These are phyloP conservation scores for Rhea pennata DNA, from an alignment of 2,113 vertebrate species.

Conservation along the genomic window DNA sequence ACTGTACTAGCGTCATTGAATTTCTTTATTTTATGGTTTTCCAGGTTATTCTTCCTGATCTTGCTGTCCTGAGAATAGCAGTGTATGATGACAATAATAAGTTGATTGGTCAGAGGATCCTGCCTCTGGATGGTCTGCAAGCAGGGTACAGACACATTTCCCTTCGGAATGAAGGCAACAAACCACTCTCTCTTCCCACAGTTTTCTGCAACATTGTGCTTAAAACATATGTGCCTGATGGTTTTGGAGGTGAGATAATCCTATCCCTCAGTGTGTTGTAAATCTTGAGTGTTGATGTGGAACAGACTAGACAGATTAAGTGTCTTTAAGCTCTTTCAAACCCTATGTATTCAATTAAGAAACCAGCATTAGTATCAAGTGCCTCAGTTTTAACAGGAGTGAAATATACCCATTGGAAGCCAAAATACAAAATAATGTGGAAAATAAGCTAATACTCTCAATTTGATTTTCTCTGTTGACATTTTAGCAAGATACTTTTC, in stretches of 20 bases:
- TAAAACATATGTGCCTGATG: slow-evolving; percentile 98
- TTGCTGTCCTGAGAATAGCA: slow-evolving; percentile 94
- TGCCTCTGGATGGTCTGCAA: slow-evolving; percentile 95
- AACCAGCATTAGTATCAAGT: background rate
- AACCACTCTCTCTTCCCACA: slow-evolving; percentile 93
- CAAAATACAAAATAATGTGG: background rate
- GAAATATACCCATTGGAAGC: background rate
- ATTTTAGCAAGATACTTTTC: background rate
- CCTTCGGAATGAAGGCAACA: slow-evolving; percentile 97
- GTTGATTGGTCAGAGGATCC: slow-evolving; percentile 95
- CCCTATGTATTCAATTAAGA: background rate
- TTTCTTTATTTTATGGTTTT: slow-evolving; percentile 23
- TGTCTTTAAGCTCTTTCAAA: background rate
- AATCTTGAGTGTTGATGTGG: background rate
- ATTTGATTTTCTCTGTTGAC: background rate
- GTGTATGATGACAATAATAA: slow-evolving; percentile 98
- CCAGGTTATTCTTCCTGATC: slow-evolving; percentile 96
- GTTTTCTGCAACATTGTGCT: slow-evolving; percentile 99
- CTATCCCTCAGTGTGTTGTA: background rate
- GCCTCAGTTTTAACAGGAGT: background rate
- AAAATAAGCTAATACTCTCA: background rate
- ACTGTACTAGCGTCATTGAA: background rate
- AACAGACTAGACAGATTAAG: background rate
- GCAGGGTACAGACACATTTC: slow-evolving; percentile 98
- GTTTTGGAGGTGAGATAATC: slow-evolving; percentile 90